These are phyloP conservation scores for Cheracebus regulus DNA, from an alignment of 2,797 vertebrate species.

Conservation along the genomic window DNA sequence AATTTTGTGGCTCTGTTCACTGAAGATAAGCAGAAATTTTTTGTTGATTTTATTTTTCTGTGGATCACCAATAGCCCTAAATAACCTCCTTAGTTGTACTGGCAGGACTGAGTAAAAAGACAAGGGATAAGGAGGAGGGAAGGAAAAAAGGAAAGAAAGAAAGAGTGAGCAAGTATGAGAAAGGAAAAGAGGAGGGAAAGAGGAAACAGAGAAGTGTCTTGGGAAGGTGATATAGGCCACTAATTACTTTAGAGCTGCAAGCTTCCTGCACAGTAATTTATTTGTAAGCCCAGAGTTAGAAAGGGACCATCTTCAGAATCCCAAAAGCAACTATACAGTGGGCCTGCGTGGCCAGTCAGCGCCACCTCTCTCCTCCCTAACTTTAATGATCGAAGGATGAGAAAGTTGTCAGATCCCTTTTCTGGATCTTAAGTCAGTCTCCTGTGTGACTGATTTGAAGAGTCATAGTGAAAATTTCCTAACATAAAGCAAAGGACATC, in stretches of 20 bases:
- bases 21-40: constrained; percentile 54
- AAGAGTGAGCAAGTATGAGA: background rate
- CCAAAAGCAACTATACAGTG: background rate
- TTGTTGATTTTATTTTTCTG: constrained; percentile 6
- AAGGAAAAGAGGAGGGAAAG: background rate
- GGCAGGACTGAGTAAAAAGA: background rate
- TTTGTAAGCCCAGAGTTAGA: background rate
- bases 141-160: too few species aligned
- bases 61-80: background rate
- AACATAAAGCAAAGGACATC: background rate
- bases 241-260: background rate
- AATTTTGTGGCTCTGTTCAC: constrained; percentile 46
- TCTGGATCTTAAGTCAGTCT: background rate
- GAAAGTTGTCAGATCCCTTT: background rate
- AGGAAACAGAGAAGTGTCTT: background rate
- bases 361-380: background rate
- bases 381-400: background rate
- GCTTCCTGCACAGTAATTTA: background rate
- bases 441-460: background rate
- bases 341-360: background rate
- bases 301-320: background rate
- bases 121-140: background rate
- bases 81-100: background rate
- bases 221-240: background rate
- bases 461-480: background rate